These are phyloP conservation scores for Amblyjoppa fuscipennis DNA, from an alignment of 2,888 invertebrate genomes.

Conservation along the genomic window DNA sequence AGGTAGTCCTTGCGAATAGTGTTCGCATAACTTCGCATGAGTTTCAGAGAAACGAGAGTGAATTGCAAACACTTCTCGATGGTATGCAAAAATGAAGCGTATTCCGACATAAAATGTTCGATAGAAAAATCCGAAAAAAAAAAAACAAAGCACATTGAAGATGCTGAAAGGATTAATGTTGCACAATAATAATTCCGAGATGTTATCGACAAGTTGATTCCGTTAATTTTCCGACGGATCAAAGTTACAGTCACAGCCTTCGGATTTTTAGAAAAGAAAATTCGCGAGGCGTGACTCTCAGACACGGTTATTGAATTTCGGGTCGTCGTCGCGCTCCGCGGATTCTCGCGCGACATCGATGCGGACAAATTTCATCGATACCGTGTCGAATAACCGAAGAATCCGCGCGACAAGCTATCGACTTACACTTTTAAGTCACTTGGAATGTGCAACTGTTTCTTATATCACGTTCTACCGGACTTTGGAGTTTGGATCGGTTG, in stretches of 20 bases:
- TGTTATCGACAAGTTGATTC: too few relatives aligned
- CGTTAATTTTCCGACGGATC: too few relatives aligned
- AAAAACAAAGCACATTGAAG: too few relatives aligned
- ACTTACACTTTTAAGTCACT: conserved; percentile 23
- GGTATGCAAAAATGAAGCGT: too few relatives aligned
- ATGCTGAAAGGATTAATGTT: too few relatives aligned
- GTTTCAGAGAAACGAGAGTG: too few relatives aligned
- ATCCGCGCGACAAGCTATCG: conserved; percentile 44
- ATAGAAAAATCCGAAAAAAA: too few relatives aligned
- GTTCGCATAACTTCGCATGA: too few relatives aligned
- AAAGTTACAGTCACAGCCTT: not conserved
- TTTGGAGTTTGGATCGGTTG: conserved; percentile 14
- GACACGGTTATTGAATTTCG: conserved; percentile 49
- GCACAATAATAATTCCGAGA: too few relatives aligned
- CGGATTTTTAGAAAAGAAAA: conserved; percentile 26
- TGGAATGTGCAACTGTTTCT: not conserved
- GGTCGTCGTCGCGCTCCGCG: conserved; percentile 47
- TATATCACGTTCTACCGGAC: not conserved
- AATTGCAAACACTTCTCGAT: too few relatives aligned
- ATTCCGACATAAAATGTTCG: too few relatives aligned
- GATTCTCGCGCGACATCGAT: conserved; percentile 40
- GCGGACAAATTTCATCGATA: conserved; percentile 51
- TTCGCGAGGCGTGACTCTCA: conserved; percentile 48
- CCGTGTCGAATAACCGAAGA: conserved; percentile 40
- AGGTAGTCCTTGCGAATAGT: too few relatives aligned